Base-by-base conservation (phyloP, 2,797 vertebrate species). In the Phrynocephalus vlangalii region DNA sequence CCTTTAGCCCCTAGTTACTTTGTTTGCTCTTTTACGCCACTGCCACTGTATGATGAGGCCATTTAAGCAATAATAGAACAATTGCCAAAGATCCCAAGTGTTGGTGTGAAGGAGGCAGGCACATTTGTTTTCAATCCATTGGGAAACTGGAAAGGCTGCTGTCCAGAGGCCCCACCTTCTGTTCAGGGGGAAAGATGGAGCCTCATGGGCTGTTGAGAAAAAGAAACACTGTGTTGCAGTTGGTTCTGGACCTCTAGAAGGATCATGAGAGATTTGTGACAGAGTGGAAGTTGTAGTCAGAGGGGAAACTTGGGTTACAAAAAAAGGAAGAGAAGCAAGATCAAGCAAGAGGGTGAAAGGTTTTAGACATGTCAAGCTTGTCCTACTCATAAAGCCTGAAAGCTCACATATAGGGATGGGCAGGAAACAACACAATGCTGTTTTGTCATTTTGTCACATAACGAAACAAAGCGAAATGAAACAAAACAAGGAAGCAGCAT, bases 61-160 rank as follows among this genome's bases (percentile, higher is more conserved):
- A 93, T 96, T 95, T 90, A 87, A 88, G 84, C 56, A 83, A 91
- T 93, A 92, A 94, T 90, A 87, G 92, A 94, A 93, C 88, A 83
- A 71, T 48, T 0, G 1, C 71, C 1, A 0, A 24, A 78, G 72
- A 73, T 22, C 63, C 87, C 86, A n/a, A 0, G 82, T 88, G 84
- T 86, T 87, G 72, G 66, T 88, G 90, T 89, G 90, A 90, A 82
- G 90, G 91, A 94, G 88, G 2, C 88, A 89, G 84, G 87, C 90
- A 91, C 77, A 16, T 70, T 5, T 60, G 48, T 66, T 56, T 66
- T 56, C 50, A 26, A 79, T 79, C n/a, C 9, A 76, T 9, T 11
- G 18, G 2, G 52, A 60, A 44, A 50, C 50, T 24, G 38, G 44
- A 84, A 67, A 38, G 9, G 26, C 18, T 79, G 56, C 24, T 72